Conservation (phyloP, 2,113 vertebrate genomes). For the Cyprinodon brontotheroides region DNA sequence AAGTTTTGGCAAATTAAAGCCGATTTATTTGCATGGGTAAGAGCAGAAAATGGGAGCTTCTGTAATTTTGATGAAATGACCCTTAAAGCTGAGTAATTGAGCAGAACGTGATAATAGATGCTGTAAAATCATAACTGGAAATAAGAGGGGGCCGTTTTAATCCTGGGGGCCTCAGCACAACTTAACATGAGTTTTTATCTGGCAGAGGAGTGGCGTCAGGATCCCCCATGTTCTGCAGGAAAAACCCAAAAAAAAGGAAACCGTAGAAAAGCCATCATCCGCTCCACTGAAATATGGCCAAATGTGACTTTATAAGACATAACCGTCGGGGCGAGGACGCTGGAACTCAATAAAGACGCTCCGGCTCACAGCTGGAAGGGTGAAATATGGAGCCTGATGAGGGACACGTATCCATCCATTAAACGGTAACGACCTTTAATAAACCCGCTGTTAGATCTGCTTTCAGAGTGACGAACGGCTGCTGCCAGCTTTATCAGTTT, state of each 20-base stretch:
- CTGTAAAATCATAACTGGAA: constrained; percentile 25
- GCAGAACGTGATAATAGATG: constrained; percentile 36
- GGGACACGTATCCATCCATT: constrained; percentile 61
- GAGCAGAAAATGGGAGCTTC: constrained; percentile 46
- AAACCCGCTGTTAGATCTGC: constrained; percentile 51
- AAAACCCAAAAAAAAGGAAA: constrained; percentile 32
- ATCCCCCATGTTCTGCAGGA: constrained; percentile 35
- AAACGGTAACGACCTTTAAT: constrained; percentile 72
- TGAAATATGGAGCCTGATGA: constrained; percentile 52
- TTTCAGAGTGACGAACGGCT: constrained; percentile 58
- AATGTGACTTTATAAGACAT: constrained; percentile 61
- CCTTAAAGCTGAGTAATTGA: constrained; percentile 46
- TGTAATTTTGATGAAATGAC: constrained; percentile 41
- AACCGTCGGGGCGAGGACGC: constrained; percentile 52
- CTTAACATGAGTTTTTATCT: background rate
- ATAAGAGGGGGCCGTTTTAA: constrained; percentile 1
- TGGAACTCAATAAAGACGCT: constrained; percentile 61
- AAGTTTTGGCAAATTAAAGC: constrained; percentile 24
- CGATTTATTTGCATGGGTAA: constrained; percentile 43
- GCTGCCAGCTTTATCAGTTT: constrained; percentile 51
- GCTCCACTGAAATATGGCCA: constrained; percentile 54
- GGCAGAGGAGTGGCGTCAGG: background rate
- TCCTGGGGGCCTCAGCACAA: background rate
- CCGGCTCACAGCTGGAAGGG: constrained; percentile 24
- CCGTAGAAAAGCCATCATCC: constrained; percentile 58